phyloP scores from a whole-genome alignment of 1,140 invertebrate species.

The Aphidius gifuensis region DNA sequence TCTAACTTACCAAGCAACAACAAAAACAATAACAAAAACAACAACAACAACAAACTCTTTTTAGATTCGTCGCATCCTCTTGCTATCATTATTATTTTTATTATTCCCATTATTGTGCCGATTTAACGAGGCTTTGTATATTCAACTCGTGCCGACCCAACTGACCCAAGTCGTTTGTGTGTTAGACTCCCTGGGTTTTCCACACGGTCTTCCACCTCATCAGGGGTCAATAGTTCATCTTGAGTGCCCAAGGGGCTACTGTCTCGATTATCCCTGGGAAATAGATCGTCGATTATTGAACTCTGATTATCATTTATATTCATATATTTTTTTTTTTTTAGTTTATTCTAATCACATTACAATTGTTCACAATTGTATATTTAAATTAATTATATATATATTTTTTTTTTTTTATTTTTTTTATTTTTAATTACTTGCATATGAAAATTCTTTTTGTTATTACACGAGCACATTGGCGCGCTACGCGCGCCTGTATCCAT shows the following conservation, averaged over 20 bases:
- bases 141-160: conserved; percentile 29
- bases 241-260: conserved; percentile 6
- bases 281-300: conserved; percentile 16
- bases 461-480: too few relatives aligned
- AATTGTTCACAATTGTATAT: too few relatives aligned
- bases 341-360: too few relatives aligned
- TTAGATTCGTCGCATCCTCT: not conserved
- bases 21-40: too few relatives aligned
- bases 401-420: too few relatives aligned
- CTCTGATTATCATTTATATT: not conserved
- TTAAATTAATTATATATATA: too few relatives aligned
- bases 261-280: conserved; percentile 20
- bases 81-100: conserved; percentile 23
- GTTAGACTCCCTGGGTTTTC: conserved; percentile 24
- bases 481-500: too few relatives aligned
- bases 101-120: conserved; percentile 29
- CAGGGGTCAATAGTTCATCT: conserved; percentile 12
- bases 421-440: too few relatives aligned
- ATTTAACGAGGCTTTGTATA: conserved; percentile 35
- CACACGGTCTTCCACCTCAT: conserved; percentile 20
- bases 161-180: conserved; percentile 22
- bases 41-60: too few relatives aligned
- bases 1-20: too few relatives aligned
- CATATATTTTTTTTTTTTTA: not conserved
- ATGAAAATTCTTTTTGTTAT: too few relatives aligned